These are phyloP conservation scores for Sinhomidia bicolor DNA, from an alignment of 2,888 invertebrate species.

Conservation along the genomic window DNA sequence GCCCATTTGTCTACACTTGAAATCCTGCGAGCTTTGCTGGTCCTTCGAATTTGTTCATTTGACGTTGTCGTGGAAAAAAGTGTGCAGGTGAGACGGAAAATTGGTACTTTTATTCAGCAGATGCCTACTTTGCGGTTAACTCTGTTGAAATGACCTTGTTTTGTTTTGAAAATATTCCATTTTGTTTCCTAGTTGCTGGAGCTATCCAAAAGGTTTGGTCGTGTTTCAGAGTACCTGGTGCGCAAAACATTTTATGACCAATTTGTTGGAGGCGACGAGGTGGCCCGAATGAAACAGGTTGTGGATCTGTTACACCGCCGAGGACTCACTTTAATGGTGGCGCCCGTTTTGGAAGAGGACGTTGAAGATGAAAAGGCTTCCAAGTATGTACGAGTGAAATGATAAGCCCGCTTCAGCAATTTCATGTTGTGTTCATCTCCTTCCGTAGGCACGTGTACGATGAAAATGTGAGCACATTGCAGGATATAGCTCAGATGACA, in stretches of 20 bases:
- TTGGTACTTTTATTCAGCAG: no score
- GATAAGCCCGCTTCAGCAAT: not conserved
- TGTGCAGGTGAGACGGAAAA: conserved; percentile 81
- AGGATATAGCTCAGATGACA: conserved; percentile 79
- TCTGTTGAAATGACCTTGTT: not conserved
- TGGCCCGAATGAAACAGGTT: conserved; percentile 80
- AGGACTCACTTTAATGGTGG: conserved; percentile 82
- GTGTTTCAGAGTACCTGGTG: conserved; percentile 80
- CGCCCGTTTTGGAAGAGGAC: conserved; percentile 82
- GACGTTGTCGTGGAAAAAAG: conserved; percentile 82
- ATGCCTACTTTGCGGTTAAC: not conserved
- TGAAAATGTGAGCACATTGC: conserved; percentile 80
- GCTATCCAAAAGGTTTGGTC: conserved; percentile 80
- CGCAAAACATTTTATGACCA: conserved; percentile 82
- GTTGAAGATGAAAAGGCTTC: conserved; percentile 79
- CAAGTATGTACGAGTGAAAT: conserved; percentile 63
- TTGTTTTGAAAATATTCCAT: not conserved
- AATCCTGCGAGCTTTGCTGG: conserved; percentile 82
- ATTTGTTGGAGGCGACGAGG: conserved; percentile 83
- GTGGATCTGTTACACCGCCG: conserved; percentile 80
- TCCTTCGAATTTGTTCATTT: conserved; percentile 82
- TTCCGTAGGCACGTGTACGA: conserved; percentile 80
- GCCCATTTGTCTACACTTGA: conserved; percentile 81
- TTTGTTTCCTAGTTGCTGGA: conserved; percentile 75
- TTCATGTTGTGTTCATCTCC: not conserved